Evolutionary conservation across 2,797 vertebrate genomes (phyloP).

Genomic region (Balearica regulorum): DNA sequence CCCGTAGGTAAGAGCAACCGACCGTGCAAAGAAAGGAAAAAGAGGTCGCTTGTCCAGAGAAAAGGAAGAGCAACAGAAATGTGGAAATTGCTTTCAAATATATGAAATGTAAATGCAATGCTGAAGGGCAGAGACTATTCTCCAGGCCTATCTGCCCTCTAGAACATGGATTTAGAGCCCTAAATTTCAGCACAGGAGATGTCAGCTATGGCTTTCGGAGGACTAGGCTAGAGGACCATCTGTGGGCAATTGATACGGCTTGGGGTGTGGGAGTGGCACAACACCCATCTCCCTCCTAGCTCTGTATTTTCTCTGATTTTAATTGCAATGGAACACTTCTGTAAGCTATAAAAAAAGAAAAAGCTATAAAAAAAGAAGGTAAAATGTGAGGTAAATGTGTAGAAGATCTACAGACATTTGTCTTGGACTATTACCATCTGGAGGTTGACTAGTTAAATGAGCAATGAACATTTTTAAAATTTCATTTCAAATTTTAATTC

Average conservation of each 20-base stretch:
- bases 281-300: background rate
- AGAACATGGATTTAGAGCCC: background rate
- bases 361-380: background rate
- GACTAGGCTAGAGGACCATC: background rate
- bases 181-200: background rate
- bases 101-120: background rate
- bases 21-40: background rate
- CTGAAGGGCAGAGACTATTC: background rate
- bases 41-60: background rate
- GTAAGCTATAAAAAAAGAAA: background rate
- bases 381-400: background rate
- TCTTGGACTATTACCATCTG: background rate
- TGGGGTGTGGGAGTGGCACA: background rate
- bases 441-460: background rate
- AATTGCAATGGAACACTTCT: background rate
- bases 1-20: background rate
- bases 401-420: background rate
- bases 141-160: background rate
- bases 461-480: background rate
- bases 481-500: background rate
- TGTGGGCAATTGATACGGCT: background rate
- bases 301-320: background rate
- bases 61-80: background rate
- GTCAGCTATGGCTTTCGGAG: no score
- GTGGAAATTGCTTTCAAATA: background rate